Conservation (phyloP, 2,797 vertebrate genomes). For the Cossypha polioptera region DNA sequence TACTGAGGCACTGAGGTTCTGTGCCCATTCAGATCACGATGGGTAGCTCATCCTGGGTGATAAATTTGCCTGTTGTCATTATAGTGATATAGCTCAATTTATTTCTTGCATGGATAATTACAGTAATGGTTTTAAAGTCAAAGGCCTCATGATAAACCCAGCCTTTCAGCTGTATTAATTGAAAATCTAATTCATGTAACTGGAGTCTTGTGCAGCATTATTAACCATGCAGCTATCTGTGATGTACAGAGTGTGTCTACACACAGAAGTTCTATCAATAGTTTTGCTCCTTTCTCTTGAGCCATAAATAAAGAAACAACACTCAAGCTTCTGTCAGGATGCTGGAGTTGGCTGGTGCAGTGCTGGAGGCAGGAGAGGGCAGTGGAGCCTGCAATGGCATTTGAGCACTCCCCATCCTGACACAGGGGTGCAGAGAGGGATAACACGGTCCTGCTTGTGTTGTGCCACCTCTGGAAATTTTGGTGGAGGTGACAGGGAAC, state of each 20-base stretch:
- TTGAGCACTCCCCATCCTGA: neutral
- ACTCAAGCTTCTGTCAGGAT: neutral
- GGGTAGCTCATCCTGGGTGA: neutral
- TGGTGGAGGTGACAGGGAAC: neutral
- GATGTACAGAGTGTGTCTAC: neutral
- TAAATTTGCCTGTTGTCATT: neutral
- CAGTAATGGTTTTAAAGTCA: neutral
- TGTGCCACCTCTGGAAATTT: neutral
- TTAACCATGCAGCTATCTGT: neutral
- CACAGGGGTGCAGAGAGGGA: neutral
- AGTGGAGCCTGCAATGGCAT: neutral
- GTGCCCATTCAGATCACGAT: neutral
- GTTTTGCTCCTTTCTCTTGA: neutral
- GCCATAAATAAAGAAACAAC: neutral
- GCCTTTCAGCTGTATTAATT: neutral
- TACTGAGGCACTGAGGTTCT: neutral
- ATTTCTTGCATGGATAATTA: neutral
- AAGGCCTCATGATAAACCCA: neutral
- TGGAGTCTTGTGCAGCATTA: neutral
- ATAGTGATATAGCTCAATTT: neutral
- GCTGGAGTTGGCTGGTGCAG: neutral
- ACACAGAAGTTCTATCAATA: neutral
- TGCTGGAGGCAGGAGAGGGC: neutral
- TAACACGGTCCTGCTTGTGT: accelerated
- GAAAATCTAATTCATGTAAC: neutral